Base-by-base conservation (phyloP, 2,797 vertebrate genomes). In the Sebastiscus albofasciatus region DNA sequence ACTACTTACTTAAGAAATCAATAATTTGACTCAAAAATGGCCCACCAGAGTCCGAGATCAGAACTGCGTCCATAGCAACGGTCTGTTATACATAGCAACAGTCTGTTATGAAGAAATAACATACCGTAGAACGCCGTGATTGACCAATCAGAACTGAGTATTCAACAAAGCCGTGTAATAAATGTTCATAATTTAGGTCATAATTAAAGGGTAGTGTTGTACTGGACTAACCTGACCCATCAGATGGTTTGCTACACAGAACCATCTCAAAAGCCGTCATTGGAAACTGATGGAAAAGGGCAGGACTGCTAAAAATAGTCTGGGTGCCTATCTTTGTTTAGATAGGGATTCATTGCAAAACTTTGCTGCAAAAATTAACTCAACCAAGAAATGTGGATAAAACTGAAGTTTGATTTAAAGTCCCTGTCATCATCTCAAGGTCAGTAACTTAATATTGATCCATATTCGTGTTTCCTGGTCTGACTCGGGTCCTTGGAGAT, bases 401-500 rank as follows among this genome's bases (percentile, higher is more conserved):
- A 64, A 42, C n/a, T 24, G 8, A 67, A 6, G 4, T 60, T 52
- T 61, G 61, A 67, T 76, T 74, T n/a, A 24, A 77, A 80, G 34
- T 24, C 8, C 66, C 68, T 61, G 78, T 81, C 72, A 60, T 67
- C 55, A 8, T 79, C 70, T 83, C 39, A 80, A 84, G 80, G 71
- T 83, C 77, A 81, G 90, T 87, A 91, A 91, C 77, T 27, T n/a
- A 84, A 91, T 86, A 89, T 68, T 67, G 87, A 88, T 91, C 84
- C 74, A 75, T 46, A 60, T 74, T 75, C 26, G 13, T 27, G 78
- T 81, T 79, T 84, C 82, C 68, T 70, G 61, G 7, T 42, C 67
- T 13, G 65, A 67, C 66, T 69, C 54, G 4, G 59, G 62, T 69
- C 33, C 39, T 42, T 13, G 75, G 77, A 86, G 65, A 66, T 82